Evolutionary conservation across 1,140 invertebrate species (phyloP), one percentile per base, ranked within the genome.

Genomic region (Bombus sylvicola): DNA sequence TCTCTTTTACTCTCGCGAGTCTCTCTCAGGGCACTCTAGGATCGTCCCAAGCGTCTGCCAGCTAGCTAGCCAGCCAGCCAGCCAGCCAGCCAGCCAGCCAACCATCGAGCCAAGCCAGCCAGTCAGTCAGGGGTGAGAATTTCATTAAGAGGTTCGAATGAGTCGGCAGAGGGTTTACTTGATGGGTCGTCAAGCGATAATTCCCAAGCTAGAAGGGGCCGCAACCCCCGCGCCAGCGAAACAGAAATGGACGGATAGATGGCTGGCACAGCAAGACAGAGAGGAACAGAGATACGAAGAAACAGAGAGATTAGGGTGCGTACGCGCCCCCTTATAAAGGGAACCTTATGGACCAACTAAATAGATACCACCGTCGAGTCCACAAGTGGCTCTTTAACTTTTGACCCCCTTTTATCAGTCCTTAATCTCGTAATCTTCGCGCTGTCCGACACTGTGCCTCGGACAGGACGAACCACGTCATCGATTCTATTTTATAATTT

Each of bases 141-240:
- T 95, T 95, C 95, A 95, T 95, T 95, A 95, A 95, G 95, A 95
- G 95, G 94, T 95, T 95, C 94, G 94, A 95, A 95, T 95, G 95
- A 95, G 93, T 95, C 93, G 93, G 90, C 93, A 92, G 94, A 94
- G 94, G 94, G 94, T 94, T 95, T 95, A 94, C 92, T 95, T 95
- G 95, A 95, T 95, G 94, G 94, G 93, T 95, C 95, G 95, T 95
- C 95, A 95, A 95, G 94, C 94, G 95, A 95, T 95, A 95, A 95
- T 95, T 95, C 94, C 94, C 94, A 92, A 94, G 93, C 92, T 93
- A 93, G 89, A 93, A 92, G 93, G 92, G 93, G 90, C 84, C 75
- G 89, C 62, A 82, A 82, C 53, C 81, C 84, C 86, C 84, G 83
- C 86, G 85, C 74, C 88, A 80, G 92, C 87, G 76, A 88, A 87